Conservation (phyloP, 2,888 invertebrate genomes). For the Tholera decimalis region DNA sequence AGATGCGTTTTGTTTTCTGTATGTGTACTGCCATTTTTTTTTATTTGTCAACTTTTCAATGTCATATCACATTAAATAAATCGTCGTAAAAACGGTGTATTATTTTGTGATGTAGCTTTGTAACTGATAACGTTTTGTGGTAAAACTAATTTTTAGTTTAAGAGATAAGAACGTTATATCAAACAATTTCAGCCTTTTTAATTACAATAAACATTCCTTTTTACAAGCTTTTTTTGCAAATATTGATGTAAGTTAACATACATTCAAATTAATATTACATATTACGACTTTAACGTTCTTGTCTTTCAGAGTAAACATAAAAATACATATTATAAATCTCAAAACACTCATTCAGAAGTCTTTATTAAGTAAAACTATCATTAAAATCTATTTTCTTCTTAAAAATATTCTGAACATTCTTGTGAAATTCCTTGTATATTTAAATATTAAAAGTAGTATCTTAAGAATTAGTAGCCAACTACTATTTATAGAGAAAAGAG, state of each 20-base stretch:
- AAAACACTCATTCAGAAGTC: constrained; percentile 15
- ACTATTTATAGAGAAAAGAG: constrained; percentile 66
- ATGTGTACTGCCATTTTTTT: constrained; percentile 25
- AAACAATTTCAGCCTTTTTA: not conserved
- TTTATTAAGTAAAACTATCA: not conserved
- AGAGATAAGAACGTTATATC: constrained; percentile 52
- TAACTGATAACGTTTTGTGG: constrained; percentile 17
- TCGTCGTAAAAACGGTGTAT: not conserved
- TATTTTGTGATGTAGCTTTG: constrained; percentile 27
- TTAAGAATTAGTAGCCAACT: constrained; percentile 56
- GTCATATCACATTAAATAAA: constrained; percentile 23
- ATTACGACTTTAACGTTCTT: constrained; percentile 40
- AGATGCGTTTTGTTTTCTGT: constrained; percentile 13
- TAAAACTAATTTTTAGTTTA: constrained; percentile 20
- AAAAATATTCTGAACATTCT: constrained; percentile 47
- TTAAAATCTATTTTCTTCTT: constrained; percentile 19
- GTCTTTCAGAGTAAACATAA: constrained; percentile 46
- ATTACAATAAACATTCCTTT: constrained; percentile 37
- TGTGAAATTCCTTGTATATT: constrained; percentile 54
- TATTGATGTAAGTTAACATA: constrained; percentile 29
- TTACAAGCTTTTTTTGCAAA: constrained; percentile 29
- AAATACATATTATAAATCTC: constrained; percentile 60
- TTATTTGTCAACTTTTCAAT: constrained; percentile 21
- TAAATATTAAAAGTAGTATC: constrained; percentile 51
- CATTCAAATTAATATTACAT: not conserved